phyloP scores from a whole-genome alignment of 1,140 invertebrate genomes.

The Dryas iulia region DNA sequence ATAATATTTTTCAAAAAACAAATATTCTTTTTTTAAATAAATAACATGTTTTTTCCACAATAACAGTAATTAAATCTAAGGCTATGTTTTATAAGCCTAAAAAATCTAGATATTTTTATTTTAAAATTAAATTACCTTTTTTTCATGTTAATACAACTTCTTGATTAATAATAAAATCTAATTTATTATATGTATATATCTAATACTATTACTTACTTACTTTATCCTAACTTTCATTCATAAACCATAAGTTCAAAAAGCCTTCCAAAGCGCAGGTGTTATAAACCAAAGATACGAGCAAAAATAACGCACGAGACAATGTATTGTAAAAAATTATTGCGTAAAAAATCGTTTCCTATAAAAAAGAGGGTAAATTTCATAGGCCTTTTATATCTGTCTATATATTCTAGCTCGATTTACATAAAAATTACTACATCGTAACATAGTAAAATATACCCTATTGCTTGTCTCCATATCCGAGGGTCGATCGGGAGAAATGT shows the following conservation, averaged over 20 bases:
- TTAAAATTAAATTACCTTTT: too few species aligned
- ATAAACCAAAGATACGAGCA: background rate
- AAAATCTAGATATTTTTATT: too few species aligned
- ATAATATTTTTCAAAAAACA: too few species aligned
- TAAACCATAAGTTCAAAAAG: background rate
- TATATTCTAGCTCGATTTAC: conserved; percentile 5
- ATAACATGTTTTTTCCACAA: too few species aligned
- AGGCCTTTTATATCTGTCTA: conserved; percentile 4
- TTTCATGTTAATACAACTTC: too few species aligned
- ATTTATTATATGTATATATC: too few species aligned
- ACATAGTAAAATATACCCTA: conserved; percentile 15
- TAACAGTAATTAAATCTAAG: too few species aligned
- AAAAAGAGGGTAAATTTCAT: conserved; percentile 1
- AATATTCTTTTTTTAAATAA: too few species aligned
- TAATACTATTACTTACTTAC: too few species aligned
- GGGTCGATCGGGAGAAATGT: conserved; percentile 10
- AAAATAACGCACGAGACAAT: background rate
- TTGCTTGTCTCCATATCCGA: conserved; percentile 11
- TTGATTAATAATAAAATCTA: too few species aligned
- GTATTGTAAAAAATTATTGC: background rate
- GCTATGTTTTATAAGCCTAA: too few species aligned
- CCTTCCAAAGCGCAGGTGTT: background rate
- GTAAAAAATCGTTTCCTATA: conserved; percentile 7
- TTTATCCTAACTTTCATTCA: too few species aligned
- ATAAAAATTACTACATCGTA: conserved; percentile 20